Conservation (phyloP, 1,140 invertebrate species). For the Pararge aegeria region DNA sequence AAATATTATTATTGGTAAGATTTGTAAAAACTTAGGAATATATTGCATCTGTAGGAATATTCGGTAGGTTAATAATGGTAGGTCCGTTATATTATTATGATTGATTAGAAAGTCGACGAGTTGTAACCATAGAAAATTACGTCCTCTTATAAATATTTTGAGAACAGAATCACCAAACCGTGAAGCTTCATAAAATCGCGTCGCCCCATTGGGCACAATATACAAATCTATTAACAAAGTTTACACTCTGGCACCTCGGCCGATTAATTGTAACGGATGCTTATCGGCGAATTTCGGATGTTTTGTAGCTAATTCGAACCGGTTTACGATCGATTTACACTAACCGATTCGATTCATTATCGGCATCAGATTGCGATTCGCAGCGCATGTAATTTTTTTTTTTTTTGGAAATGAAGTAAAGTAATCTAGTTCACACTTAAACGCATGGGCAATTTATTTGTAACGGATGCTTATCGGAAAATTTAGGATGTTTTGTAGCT, state of each 20-base stretch:
- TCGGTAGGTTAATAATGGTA: no score
- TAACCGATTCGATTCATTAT: not conserved
- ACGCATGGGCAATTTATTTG: not conserved
- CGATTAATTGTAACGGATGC: slow-evolving; percentile 8
- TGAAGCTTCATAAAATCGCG: not conserved
- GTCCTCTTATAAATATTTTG: not conserved
- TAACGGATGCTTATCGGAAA: slow-evolving; percentile 4
- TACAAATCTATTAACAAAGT: slow-evolving; percentile 4
- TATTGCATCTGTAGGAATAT: no score
- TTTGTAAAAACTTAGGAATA: no score
- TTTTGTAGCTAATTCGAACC: slow-evolving; percentile 5
- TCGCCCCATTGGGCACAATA: not conserved
- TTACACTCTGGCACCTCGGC: not conserved
- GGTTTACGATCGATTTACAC: not conserved
- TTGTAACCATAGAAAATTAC: not conserved
- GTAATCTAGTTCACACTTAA: slow-evolving; percentile 1
- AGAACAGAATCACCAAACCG: not conserved
- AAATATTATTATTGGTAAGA: no score
- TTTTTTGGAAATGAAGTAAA: no score
- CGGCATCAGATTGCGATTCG: no score
- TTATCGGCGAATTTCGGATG: not conserved
- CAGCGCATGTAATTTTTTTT: no score
- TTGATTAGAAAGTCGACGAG: no score
- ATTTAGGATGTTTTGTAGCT: slow-evolving; percentile 3
- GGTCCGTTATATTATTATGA: no score